These are phyloP conservation scores for Aspidiotus rigidus DNA, from an alignment of 2,888 invertebrate genomes.

Conservation along the genomic window DNA sequence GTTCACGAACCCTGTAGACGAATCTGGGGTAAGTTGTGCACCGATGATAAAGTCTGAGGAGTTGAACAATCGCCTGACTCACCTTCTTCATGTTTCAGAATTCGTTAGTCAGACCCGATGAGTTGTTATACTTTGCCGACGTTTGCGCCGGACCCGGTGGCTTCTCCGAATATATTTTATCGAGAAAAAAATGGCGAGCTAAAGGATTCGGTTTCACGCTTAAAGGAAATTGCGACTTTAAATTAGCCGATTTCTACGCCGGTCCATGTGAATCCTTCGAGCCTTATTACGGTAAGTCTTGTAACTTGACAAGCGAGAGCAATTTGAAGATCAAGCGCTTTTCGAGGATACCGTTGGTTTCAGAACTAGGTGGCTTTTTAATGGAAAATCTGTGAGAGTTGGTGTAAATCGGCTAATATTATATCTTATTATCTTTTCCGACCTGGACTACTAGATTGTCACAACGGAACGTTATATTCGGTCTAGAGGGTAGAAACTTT, in stretches of 20 bases:
- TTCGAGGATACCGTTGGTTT: too few relatives aligned
- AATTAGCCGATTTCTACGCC: conserved; percentile 74
- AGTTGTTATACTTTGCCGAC: conserved; percentile 83
- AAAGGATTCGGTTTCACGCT: conserved; percentile 96
- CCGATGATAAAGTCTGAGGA: not conserved
- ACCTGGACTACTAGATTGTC: too few relatives aligned
- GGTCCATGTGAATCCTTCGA: conserved; percentile 83
- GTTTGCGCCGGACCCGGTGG: conserved; percentile 97
- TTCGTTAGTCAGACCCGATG: conserved; percentile 40
- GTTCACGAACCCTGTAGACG: conserved; percentile 69
- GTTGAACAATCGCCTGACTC: too few relatives aligned
- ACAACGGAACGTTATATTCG: too few relatives aligned
- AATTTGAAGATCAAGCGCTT: too few relatives aligned
- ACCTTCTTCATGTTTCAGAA: conserved; percentile 7
- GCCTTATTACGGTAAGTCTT: conserved; percentile 68
- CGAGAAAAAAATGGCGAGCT: conserved; percentile 69
- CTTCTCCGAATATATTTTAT: conserved; percentile 90
- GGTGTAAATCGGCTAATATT: too few relatives aligned
- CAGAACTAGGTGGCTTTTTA: too few relatives aligned
- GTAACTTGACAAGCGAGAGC: not conserved
- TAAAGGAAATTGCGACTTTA: conserved; percentile 73
- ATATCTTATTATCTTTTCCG: too few relatives aligned
- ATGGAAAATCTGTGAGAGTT: too few relatives aligned
- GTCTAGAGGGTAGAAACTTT: too few relatives aligned
- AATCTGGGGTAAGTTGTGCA: conserved; percentile 46